Base-by-base conservation (phyloP, 1,140 invertebrate species). In the Plutomurus gul region DNA sequence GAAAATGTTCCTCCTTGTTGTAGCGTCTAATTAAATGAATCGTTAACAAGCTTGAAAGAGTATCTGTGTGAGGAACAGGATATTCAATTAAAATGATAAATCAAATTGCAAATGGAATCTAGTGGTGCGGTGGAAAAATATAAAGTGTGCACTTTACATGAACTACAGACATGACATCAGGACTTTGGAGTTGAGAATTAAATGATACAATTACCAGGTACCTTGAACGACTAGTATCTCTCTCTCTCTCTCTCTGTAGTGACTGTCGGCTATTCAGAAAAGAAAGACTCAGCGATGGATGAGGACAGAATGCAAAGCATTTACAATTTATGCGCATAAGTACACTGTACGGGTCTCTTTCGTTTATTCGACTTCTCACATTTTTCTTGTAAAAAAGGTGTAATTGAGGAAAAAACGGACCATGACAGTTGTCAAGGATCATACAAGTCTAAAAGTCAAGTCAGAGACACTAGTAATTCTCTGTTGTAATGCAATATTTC, bases 371-470 rank as follows among this genome's bases (percentile, higher is more conserved):
- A 30, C 51, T 30, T 60, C 25, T 60, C 47, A 51, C 47, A 51
- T 51, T 51, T 51, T 22, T 51, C 18, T 51, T n/a, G n/a, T 22
- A 51, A 51, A 51, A 51, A 51, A 51, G 47, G 56, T 30, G 56
- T 72, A 78, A 78, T 78, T 78, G 76, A 78, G 70, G 16, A 78
- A 60, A 78, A 72, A 27, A 70, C 65, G 43, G 56, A 77, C 37
- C 76, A 22, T 73, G 76, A 78, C 76, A 78, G 76, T 78, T 78
- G 76, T 77, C 76, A 77, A 71, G 43, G 39, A 65, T 76, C 75
- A 60, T 36, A 27, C 40, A 75, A 49, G 47, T 49, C 20, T n/a
- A 30, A 36, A 75, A 47, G 72, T 70, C 60, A 71, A 71, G 30
- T 71, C 65, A 40, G 40, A 43, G 40, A n/a, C n/a, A n/a, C n/a